Conservation (phyloP, 2,113 vertebrate species). For the Percopsis transmontana region DNA sequence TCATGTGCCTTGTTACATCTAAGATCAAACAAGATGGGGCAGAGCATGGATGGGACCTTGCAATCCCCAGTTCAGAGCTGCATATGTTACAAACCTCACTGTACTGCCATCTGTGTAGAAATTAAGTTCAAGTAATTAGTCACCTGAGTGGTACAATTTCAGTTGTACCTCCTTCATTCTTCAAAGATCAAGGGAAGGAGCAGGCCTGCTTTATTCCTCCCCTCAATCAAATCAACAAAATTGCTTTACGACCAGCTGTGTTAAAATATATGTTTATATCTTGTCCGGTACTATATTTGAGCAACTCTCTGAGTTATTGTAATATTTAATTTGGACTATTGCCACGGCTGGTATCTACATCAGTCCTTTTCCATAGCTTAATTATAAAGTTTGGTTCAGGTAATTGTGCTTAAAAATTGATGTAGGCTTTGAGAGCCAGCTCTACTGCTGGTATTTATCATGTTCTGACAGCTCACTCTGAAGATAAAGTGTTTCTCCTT, state of each 20-base stretch:
- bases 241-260: not conserved
- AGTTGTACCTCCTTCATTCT: slow-evolving; percentile 3
- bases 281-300: slow-evolving; percentile 1
- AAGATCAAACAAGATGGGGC: slow-evolving; percentile 58
- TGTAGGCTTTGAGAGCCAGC: slow-evolving; percentile 66
- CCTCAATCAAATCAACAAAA: slow-evolving; percentile 5
- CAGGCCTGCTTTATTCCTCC: not conserved
- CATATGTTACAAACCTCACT: slow-evolving; percentile 25
- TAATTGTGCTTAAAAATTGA: slow-evolving; percentile 73
- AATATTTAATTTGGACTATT: not conserved
- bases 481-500: slow-evolving; percentile 68
- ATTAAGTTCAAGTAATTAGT: slow-evolving; percentile 12
- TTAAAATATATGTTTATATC: not conserved
- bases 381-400: slow-evolving; percentile 43
- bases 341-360: slow-evolving; percentile 26
- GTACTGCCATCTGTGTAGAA: slow-evolving; percentile 35
- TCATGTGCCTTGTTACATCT: slow-evolving; percentile 53
- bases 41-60: slow-evolving; percentile 50
- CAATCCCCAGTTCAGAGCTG: slow-evolving; percentile 33
- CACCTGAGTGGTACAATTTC: slow-evolving; percentile 6
- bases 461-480: slow-evolving; percentile 64
- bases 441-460: slow-evolving; percentile 69
- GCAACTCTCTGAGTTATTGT: not conserved
- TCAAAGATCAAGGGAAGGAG: not conserved
- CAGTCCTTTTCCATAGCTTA: slow-evolving; percentile 32